Conservation (phyloP, 2,113 vertebrate species). For the Xenus cinereus region DNA sequence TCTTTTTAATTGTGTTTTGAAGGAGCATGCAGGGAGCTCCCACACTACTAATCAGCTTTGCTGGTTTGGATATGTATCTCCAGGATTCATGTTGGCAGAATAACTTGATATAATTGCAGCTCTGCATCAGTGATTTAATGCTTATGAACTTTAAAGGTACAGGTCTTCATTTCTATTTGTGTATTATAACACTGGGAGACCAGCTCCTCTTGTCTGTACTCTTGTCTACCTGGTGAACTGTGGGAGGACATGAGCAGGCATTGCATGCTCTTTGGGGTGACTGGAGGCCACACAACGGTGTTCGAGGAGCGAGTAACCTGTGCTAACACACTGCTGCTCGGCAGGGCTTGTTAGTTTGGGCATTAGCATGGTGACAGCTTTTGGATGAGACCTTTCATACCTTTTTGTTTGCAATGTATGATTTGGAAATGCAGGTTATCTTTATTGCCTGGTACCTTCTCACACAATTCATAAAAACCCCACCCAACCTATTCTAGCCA, state of each 20-base stretch:
- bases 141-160: constrained; percentile 49
- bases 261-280: not conserved
- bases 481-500: not conserved
- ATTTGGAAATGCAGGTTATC: not conserved
- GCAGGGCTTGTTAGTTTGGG: not conserved
- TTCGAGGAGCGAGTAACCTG: rapidly evolving
- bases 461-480: not conserved
- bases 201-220: not conserved
- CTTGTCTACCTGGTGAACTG: not conserved
- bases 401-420: not conserved
- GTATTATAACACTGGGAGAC: not conserved
- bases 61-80: constrained; percentile 52
- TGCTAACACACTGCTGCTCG: not conserved
- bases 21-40: constrained; percentile 51
- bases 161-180: not conserved
- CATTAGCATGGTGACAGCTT: rapidly evolving
- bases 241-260: not conserved
- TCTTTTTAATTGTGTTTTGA: constrained; percentile 74
- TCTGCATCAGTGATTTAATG: constrained; percentile 37
- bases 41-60: constrained; percentile 72
- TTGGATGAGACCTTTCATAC: not conserved
- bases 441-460: not conserved
- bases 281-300: rapidly evolving
- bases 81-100: constrained; percentile 46
- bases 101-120: constrained; percentile 59